These are phyloP conservation scores for Desmodus rotundus DNA, from an alignment of 2,113 vertebrate genomes.

Conservation along the genomic window DNA sequence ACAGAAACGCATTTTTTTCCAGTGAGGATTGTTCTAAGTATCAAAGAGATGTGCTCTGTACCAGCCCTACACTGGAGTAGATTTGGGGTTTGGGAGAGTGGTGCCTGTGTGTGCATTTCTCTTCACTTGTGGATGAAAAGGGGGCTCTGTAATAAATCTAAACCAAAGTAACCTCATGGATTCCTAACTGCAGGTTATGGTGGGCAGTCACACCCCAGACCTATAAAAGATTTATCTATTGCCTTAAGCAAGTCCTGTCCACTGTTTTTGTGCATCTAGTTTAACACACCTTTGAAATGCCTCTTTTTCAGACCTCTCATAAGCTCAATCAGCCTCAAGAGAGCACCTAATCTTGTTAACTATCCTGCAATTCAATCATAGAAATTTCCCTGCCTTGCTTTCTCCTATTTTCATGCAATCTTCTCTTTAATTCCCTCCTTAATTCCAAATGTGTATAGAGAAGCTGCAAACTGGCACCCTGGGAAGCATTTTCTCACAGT, in stretches of 20 bases:
- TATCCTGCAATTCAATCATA: neutral
- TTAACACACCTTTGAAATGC: neutral
- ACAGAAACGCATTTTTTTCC: neutral
- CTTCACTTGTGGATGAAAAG: neutral
- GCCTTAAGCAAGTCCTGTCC: neutral
- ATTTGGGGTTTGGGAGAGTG: neutral
- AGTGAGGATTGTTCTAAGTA: neutral
- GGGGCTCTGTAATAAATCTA: neutral
- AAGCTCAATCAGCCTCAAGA: neutral
- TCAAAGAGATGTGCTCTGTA: neutral
- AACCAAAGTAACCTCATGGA: neutral
- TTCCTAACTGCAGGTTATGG: neutral
- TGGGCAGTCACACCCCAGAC: no score
- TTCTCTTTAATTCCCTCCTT: neutral
- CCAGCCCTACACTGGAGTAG: neutral
- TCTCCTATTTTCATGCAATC: neutral
- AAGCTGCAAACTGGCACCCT: neutral
- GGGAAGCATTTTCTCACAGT: neutral
- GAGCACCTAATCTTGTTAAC: neutral
- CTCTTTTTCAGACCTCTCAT: neutral
- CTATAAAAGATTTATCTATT: neutral
- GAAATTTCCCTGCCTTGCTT: neutral
- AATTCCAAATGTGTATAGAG: neutral
- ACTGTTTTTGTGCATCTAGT: neutral
- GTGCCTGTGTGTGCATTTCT: neutral